phyloP scores from a whole-genome alignment of 2,113 vertebrate genomes.

The Paraplagusia blochii region DNA sequence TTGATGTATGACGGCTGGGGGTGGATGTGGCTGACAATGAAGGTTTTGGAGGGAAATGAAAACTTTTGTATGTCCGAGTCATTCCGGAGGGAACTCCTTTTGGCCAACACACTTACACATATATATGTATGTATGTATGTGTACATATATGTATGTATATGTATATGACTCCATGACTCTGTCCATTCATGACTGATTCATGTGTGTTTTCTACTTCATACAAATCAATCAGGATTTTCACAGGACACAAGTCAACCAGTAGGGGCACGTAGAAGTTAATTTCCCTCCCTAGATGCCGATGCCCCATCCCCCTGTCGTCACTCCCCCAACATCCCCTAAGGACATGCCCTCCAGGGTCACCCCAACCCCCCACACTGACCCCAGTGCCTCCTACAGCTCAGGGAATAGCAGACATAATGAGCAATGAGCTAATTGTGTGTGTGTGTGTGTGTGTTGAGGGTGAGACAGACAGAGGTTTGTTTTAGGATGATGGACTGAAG shows the following conservation, averaged over 20 bases:
- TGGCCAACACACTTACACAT: not conserved
- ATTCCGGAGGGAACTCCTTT: slow-evolving; percentile 16
- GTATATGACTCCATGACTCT: not conserved
- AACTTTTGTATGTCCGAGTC: slow-evolving; percentile 26
- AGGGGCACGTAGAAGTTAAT: slow-evolving; percentile 49
- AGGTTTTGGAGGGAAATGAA: slow-evolving; percentile 73
- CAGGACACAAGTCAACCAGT: slow-evolving; percentile 36
- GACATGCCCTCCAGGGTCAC: slow-evolving; percentile 57
- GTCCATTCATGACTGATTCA: slow-evolving; percentile 22
- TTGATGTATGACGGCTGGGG: slow-evolving; percentile 64
- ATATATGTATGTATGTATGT: not conserved
- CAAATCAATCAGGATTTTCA: slow-evolving; percentile 32
- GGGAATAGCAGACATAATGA: slow-evolving; percentile 63
- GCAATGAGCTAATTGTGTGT: slow-evolving; percentile 42
- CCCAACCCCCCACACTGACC: slow-evolving; percentile 21
- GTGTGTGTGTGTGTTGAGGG: slow-evolving; percentile 14
- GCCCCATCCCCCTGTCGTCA: slow-evolving; percentile 32
- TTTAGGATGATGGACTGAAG: not conserved
- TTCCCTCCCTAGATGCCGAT: slow-evolving; percentile 31
- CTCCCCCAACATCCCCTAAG: slow-evolving; percentile 39
- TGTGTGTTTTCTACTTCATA: slow-evolving; percentile 20
- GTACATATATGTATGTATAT: too few relatives aligned
- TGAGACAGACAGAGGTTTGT: not conserved
- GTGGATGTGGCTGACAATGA: slow-evolving; percentile 57
- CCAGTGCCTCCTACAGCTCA: slow-evolving; percentile 9